Conservation (phyloP, 2,797 vertebrate genomes). For the Ctenochaetus hawaiiensis region DNA sequence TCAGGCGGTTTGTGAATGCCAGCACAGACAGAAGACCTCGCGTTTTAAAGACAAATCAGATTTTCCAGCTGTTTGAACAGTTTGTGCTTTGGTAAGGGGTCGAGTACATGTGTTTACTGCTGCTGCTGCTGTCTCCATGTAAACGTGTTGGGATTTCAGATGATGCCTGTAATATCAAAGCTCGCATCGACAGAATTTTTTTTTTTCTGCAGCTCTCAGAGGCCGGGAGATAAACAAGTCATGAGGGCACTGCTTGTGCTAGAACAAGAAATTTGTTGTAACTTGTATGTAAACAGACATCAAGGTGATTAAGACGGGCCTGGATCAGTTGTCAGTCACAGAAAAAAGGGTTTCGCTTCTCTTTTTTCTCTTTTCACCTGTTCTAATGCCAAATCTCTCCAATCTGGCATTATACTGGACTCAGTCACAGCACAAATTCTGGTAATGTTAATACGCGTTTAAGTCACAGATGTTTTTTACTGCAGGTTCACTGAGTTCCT, state of each 20-base stretch:
- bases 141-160: conserved; percentile 11
- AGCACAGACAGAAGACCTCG: background rate
- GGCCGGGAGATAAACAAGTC: conserved; percentile 11
- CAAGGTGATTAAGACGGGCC: background rate
- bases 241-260: background rate
- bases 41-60: background rate
- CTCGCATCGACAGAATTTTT: background rate
- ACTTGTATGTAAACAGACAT: background rate
- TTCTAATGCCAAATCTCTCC: background rate
- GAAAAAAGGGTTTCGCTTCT: background rate
- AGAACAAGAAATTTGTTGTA: background rate
- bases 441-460: background rate
- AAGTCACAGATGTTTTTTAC: conserved; percentile 8
- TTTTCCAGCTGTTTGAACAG: conserved; percentile 31
- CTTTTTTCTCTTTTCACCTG: background rate
- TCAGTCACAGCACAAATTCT: conserved; percentile 2
- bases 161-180: conserved; percentile 10
- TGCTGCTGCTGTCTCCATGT: conserved; percentile 2
- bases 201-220: background rate
- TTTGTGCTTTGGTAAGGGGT: background rate
- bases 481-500: background rate
- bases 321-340: too few species aligned
- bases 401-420: background rate
- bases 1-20: conserved; percentile 12
- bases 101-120: background rate